Evolutionary conservation across 1,140 invertebrate genomes (phyloP).

Genomic region (Amphibalanus amphitrite): DNA sequence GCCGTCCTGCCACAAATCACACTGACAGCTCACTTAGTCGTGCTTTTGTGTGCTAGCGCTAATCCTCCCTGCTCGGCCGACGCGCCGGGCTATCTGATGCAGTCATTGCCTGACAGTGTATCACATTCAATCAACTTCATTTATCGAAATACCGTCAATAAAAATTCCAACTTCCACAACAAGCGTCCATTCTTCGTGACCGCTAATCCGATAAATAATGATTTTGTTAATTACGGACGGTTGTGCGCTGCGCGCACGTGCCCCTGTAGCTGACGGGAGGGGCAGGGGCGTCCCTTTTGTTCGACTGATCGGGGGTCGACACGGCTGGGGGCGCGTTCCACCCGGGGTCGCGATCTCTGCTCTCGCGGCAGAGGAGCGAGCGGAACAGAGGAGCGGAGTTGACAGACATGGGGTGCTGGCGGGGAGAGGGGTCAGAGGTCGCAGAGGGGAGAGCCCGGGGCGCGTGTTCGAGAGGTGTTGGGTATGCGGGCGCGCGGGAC

Average conservation of each 20-base stretch:
- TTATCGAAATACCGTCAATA: not conserved
- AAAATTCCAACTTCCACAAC: not conserved
- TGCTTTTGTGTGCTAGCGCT: not conserved
- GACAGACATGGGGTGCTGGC: no score
- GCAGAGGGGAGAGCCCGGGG: no score
- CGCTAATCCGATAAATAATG: constrained; percentile 1
- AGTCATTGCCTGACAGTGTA: not conserved
- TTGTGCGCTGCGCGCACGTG: not conserved
- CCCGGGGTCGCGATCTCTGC: no score
- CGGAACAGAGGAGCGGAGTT: not conserved
- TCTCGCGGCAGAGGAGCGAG: no score
- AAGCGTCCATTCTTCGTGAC: not conserved
- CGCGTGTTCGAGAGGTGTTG: no score
- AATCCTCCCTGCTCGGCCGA: not conserved
- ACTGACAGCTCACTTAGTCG: not conserved
- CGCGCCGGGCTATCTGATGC: not conserved
- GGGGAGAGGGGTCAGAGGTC: no score
- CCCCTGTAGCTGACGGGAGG: no score
- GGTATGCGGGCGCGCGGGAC: no score
- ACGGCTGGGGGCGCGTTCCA: no score
- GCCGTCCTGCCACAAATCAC: not conserved
- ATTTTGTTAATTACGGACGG: not conserved
- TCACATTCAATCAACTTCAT: constrained; percentile 2
- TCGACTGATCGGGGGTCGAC: no score
- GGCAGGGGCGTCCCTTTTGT: no score